These are phyloP conservation scores for Pocota personata DNA, from an alignment of 2,888 invertebrate species.

Conservation along the genomic window DNA sequence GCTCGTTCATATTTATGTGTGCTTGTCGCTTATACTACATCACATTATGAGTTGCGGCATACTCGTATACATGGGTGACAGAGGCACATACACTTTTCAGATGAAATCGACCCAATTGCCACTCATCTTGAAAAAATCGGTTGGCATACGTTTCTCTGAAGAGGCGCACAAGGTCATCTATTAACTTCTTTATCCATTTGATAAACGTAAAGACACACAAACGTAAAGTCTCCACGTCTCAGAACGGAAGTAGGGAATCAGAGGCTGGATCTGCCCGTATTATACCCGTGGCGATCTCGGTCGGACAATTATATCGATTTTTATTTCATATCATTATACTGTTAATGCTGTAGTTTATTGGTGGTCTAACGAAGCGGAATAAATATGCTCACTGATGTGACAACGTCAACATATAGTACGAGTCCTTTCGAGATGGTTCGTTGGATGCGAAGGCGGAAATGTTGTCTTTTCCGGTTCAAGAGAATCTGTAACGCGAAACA, in stretches of 20 bases:
- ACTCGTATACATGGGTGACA: not conserved
- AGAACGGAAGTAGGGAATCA: not conserved
- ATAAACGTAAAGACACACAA: constrained; percentile 23
- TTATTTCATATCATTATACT: constrained; percentile 44
- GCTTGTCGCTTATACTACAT: constrained; percentile 28
- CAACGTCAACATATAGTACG: constrained; percentile 26
- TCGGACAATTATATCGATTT: constrained; percentile 43
- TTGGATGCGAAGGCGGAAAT: constrained; percentile 32
- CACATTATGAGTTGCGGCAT: not conserved
- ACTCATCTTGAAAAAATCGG: constrained; percentile 35
- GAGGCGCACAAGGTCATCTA: constrained; percentile 30
- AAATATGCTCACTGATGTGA: constrained; percentile 43
- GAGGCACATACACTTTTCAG: not conserved
- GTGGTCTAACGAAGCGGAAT: constrained; percentile 37
- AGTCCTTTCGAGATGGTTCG: constrained; percentile 27
- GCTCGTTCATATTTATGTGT: constrained; percentile 46
- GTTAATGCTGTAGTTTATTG: constrained; percentile 36
- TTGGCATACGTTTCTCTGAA: not conserved
- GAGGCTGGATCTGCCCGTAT: not conserved
- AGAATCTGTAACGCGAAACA: constrained; percentile 15
- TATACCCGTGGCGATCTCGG: not conserved
- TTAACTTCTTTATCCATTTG: constrained; percentile 51
- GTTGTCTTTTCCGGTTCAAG: constrained; percentile 38
- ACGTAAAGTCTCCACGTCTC: not conserved
- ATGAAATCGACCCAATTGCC: constrained; percentile 16